phyloP scores from a whole-genome alignment of 2,113 vertebrate genomes.

The Cephalopterus ornatus region DNA sequence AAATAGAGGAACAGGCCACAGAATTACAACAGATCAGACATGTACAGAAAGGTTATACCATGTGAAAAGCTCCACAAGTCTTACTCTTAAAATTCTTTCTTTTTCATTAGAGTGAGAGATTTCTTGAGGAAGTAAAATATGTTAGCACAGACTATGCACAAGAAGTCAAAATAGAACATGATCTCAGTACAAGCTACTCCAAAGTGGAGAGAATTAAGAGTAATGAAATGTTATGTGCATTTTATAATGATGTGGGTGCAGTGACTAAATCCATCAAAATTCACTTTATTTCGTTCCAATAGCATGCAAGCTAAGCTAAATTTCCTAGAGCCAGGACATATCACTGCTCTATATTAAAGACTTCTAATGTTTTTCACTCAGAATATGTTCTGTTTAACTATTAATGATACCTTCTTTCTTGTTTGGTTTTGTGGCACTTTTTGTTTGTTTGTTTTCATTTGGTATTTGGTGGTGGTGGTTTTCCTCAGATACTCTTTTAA shows the following conservation, averaged over 20 bases:
- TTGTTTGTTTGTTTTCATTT: background rate
- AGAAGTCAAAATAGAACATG: background rate
- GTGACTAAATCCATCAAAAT: slow-evolving; percentile 6
- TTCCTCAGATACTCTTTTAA: background rate
- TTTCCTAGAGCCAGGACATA: background rate
- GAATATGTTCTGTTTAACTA: background rate
- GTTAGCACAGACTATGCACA: background rate
- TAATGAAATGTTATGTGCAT: background rate
- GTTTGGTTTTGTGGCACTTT: background rate
- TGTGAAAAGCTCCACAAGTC: background rate
- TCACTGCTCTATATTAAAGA: background rate
- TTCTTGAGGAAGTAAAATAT: background rate
- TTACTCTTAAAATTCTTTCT: background rate
- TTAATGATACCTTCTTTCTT: background rate
- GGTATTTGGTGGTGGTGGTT: background rate
- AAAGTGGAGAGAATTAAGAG: background rate
- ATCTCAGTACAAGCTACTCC: background rate
- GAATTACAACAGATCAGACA: background rate
- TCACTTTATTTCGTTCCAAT: background rate
- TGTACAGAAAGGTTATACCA: background rate
- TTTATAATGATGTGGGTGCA: background rate
- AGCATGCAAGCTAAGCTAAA: background rate
- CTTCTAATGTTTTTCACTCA: background rate
- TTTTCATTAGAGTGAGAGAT: background rate
- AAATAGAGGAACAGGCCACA: background rate